A percentile compares a stretch with the other conserved stretches of the same genome.
These are phyloP conservation scores for Peromyscus melanophrys DNA, from an alignment of 2,797 vertebrate species.

Conservation along the genomic window DNA sequence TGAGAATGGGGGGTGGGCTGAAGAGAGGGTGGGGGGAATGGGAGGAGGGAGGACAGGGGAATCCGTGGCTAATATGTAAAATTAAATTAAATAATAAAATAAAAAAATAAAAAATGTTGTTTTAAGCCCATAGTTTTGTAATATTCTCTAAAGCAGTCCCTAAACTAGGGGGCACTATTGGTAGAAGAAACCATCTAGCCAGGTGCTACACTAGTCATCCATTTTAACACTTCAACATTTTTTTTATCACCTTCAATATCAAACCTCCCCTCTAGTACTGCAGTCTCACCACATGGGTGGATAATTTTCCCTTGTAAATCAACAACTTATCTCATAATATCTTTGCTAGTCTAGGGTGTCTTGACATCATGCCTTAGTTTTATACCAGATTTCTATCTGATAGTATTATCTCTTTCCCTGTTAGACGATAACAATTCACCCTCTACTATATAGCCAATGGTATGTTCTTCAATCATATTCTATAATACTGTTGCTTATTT, in stretches of 20 bases:
- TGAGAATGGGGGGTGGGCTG: no score
- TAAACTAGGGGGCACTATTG: not conserved
- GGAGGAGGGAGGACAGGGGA: no score
- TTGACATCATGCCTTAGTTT: not conserved
- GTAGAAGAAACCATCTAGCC: not conserved
- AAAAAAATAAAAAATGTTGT: no score
- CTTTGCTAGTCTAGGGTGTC: not conserved
- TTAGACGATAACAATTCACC: not conserved
- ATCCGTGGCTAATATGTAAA: no score
- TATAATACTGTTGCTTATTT: not conserved
- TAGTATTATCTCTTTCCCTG: not conserved
- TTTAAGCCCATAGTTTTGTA: not conserved
- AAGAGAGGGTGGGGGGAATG: no score
- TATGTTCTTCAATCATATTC: not conserved
- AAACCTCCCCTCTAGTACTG: not conserved
- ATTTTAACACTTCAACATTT: not conserved
- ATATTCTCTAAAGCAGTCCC: not conserved
- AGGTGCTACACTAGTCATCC: not conserved
- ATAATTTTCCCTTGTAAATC: not conserved
- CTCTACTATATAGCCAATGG: not conserved
- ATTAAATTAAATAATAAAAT: no score
- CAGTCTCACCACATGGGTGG: not conserved
- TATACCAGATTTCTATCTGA: not conserved
- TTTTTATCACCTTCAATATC: not conserved
- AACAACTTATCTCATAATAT: not conserved